Percentiles rank a stretch among this genome's conserved stretches.
Evolutionary conservation across 1,140 invertebrate species (phyloP).

Genomic region (Platyura marginata): DNA sequence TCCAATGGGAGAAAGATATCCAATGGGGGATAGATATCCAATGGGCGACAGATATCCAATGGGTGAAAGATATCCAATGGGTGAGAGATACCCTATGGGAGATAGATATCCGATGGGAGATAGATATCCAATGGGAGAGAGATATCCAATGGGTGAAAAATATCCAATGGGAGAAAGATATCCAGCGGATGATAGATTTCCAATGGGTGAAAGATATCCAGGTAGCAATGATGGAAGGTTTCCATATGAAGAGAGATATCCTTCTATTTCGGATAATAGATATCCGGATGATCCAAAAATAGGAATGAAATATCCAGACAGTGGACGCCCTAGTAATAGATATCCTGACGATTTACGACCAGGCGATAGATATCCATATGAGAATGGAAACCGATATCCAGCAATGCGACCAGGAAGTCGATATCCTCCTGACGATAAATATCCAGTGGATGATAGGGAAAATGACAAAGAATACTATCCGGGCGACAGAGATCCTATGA

Average conservation of each 20-base stretch:
- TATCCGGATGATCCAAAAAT: constrained; percentile 20
- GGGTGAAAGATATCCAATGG: constrained; percentile 4
- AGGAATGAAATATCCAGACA: neutral
- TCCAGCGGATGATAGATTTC: constrained; percentile 14
- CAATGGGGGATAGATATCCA: constrained; percentile 10
- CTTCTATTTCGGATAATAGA: constrained; percentile 22
- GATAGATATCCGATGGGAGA: constrained; percentile 19
- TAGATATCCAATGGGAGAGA: constrained; percentile 22
- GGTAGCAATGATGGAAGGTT: constrained; percentile 17
- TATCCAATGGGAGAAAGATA: constrained; percentile 16
- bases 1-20: constrained; percentile 9
- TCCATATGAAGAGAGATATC: constrained; percentile 7
- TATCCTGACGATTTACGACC: neutral
- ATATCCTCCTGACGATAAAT: constrained; percentile 15
- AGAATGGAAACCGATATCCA: constrained; percentile 7
- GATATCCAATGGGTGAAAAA: constrained; percentile 14
- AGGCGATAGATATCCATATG: constrained; percentile 2
- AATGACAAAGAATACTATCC: constrained; percentile 9
- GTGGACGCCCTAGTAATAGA: neutral
- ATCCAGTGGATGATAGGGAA: constrained; percentile 17
- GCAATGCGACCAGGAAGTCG: neutral
- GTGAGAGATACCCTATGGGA: neutral
- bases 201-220: constrained; percentile 12
- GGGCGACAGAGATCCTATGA: neutral
- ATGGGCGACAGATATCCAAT: constrained; percentile 17